Evolutionary conservation across 2,888 invertebrate species (phyloP).

Genomic region (Melanostoma scalare): DNA sequence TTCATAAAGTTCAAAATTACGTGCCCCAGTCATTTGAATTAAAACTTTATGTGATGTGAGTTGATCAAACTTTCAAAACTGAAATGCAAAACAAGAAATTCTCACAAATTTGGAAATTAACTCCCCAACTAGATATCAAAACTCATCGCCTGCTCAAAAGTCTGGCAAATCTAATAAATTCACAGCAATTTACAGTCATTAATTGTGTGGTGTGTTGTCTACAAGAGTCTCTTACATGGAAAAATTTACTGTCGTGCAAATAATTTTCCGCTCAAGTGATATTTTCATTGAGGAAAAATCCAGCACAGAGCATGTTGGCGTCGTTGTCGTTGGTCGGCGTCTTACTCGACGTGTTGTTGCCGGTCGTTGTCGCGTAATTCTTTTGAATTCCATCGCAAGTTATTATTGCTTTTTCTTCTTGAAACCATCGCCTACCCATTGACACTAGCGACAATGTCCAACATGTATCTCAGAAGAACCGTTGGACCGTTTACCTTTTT

Average conservation of each 20-base stretch:
- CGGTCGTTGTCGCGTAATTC: slow-evolving; percentile 4
- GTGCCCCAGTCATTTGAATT: too few species aligned
- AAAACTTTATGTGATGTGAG: too few species aligned
- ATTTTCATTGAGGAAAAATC: slow-evolving; percentile 51
- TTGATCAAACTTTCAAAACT: too few species aligned
- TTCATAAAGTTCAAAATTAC: too few species aligned
- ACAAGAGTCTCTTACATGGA: slow-evolving; percentile 28
- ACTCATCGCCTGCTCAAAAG: slow-evolving; percentile 20
- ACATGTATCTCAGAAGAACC: slow-evolving; percentile 28
- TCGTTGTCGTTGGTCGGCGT: slow-evolving; percentile 28
- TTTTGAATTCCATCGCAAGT: slow-evolving; percentile 28
- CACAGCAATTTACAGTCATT: slow-evolving; percentile 59
- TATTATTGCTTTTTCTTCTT: background rate
- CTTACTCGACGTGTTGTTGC: slow-evolving; percentile 8
- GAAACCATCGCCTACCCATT: slow-evolving; percentile 9
- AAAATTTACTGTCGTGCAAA: slow-evolving; percentile 25
- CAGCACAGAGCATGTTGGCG: slow-evolving; percentile 41
- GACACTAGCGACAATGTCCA: slow-evolving; percentile 15
- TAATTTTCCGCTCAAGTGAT: slow-evolving; percentile 67
- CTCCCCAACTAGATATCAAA: background rate
- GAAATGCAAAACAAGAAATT: too few species aligned
- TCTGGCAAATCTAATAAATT: slow-evolving; percentile 57
- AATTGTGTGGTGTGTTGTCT: slow-evolving; percentile 51
- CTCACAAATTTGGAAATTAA: background rate
- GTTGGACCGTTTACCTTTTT: slow-evolving; percentile 25